Evolutionary conservation across 2,888 invertebrate genomes (phyloP).

Genomic region (Opisthograptis luteolata): DNA sequence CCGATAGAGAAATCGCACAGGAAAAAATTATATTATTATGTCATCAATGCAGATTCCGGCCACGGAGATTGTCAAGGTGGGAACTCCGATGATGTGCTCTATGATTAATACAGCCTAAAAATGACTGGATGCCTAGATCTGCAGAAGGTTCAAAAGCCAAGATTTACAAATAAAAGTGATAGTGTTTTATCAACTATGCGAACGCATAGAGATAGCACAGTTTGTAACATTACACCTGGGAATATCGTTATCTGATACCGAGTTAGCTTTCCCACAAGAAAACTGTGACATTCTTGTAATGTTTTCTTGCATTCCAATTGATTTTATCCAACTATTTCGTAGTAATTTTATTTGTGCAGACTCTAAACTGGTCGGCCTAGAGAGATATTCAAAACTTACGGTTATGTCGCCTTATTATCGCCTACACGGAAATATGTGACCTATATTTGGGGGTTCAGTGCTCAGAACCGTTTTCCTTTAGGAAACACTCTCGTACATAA

Average conservation of each 20-base stretch:
- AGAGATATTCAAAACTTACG: not conserved
- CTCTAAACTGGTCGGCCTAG: not conserved
- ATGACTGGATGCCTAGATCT: no score
- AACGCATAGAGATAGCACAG: slow-evolving; percentile 45
- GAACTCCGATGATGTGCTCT: no score
- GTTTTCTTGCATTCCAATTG: not conserved
- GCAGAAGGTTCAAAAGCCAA: not conserved
- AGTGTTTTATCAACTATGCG: slow-evolving; percentile 36
- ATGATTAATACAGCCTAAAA: no score
- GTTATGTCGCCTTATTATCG: not conserved
- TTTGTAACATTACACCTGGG: slow-evolving; percentile 50
- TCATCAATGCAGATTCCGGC: no score
- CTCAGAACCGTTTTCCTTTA: not conserved
- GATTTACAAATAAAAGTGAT: slow-evolving; percentile 28
- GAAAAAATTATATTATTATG: no score
- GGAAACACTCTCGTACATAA: not conserved
- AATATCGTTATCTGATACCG: slow-evolving; percentile 54
- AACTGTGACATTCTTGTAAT: slow-evolving; percentile 14
- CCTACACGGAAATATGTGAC: not conserved
- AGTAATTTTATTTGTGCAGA: no score
- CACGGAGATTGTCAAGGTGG: no score
- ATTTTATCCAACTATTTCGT: no score
- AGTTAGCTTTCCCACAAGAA: slow-evolving; percentile 63
- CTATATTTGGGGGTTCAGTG: not conserved
- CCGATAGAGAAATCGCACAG: no score